Conservation (phyloP, 2,797 vertebrate genomes). For the Alauda arvensis region DNA sequence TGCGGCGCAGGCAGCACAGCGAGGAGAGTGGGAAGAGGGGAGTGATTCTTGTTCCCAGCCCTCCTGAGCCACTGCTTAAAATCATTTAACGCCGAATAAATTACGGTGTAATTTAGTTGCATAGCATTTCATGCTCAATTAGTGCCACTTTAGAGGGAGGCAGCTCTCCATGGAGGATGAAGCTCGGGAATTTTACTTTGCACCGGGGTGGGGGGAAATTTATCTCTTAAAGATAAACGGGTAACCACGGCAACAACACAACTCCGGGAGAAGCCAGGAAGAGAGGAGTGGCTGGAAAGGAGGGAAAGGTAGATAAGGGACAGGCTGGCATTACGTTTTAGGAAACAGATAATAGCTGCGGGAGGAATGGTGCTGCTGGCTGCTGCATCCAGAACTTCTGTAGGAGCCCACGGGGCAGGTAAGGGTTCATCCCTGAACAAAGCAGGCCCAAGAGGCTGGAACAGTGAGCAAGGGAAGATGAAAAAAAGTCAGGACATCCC, state of each 20-base stretch:
- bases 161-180: background rate
- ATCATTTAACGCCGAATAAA: conserved; percentile 59
- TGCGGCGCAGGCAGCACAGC: fast-evolving
- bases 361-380: background rate
- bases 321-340: background rate
- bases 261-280: background rate
- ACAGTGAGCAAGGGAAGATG: fast-evolving
- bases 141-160: conserved; percentile 48
- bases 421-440: background rate
- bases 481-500: background rate
- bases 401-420: background rate
- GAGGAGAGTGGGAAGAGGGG: background rate
- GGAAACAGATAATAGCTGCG: background rate
- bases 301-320: conserved; percentile 1
- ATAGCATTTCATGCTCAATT: conserved; percentile 64
- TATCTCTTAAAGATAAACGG: conserved; percentile 26
- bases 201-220: background rate
- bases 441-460: background rate
- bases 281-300: background rate
- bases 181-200: background rate
- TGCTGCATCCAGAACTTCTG: background rate
- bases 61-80: conserved; percentile 32
- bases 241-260: conserved; percentile 52
- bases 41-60: conserved; percentile 11
- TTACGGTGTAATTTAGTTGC: conserved; percentile 55